These are phyloP conservation scores for Orthosia incerta DNA, from an alignment of 2,888 invertebrate species.

Conservation along the genomic window DNA sequence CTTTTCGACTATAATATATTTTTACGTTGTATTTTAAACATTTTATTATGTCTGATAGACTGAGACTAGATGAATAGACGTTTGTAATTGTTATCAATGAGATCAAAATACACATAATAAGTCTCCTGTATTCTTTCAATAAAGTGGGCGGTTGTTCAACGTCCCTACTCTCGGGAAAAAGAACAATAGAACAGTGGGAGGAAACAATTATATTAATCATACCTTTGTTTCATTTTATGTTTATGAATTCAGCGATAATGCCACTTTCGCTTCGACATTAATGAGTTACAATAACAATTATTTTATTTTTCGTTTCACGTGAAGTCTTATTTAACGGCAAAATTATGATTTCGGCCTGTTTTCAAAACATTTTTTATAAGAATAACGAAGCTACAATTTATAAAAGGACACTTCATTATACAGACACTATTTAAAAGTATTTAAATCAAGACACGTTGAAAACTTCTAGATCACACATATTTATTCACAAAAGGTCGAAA, in stretches of 20 bases:
- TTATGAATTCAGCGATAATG: constrained; percentile 21
- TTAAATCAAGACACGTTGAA: background rate
- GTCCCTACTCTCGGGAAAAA: constrained; percentile 37
- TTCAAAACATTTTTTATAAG: too few relatives aligned
- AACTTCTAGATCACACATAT: too few relatives aligned
- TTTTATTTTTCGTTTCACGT: background rate
- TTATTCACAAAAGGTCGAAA: constrained; percentile 24
- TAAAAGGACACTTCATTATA: too few relatives aligned
- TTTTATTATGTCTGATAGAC: too few relatives aligned
- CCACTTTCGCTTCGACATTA: constrained; percentile 14
- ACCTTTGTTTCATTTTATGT: constrained; percentile 18
- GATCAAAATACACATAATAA: constrained; percentile 5
- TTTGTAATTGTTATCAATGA: background rate
- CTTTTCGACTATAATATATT: too few relatives aligned
- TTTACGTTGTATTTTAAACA: too few relatives aligned
- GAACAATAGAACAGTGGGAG: constrained; percentile 12
- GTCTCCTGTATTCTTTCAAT: constrained; percentile 8
- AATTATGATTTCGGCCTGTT: background rate
- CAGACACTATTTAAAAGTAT: background rate
- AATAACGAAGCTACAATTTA: background rate
- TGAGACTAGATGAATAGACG: too few relatives aligned
- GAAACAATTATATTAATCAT: constrained; percentile 42
- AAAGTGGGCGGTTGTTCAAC: constrained; percentile 13
- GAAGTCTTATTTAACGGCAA: background rate
- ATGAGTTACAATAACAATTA: constrained; percentile 18